phyloP scores from a whole-genome alignment of 2,888 invertebrate species.

The Nymphalis c-album region DNA sequence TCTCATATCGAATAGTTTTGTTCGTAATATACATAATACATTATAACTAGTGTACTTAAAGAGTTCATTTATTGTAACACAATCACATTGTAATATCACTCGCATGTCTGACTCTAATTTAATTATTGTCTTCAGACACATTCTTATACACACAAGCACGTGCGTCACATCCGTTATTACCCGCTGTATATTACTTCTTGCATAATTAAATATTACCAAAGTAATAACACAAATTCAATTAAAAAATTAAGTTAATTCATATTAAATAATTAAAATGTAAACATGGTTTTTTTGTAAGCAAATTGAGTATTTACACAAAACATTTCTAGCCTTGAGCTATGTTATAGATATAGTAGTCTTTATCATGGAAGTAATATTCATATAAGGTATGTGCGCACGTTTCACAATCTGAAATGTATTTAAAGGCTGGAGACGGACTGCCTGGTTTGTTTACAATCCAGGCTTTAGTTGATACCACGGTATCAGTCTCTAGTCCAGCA shows the following conservation, averaged over 20 bases:
- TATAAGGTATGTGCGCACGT: constrained; percentile 44
- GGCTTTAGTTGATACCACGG: constrained; percentile 35
- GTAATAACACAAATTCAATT: background rate
- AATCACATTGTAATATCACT: constrained; percentile 81
- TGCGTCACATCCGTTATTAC: constrained; percentile 54
- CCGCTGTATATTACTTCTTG: constrained; percentile 51
- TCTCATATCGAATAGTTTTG: constrained; percentile 40
- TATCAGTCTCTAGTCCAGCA: constrained; percentile 48
- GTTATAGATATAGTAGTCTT: constrained; percentile 22
- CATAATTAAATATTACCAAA: constrained; percentile 29
- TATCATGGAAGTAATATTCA: constrained; percentile 47
- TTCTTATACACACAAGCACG: constrained; percentile 59
- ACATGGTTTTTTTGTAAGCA: background rate
- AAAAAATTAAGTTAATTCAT: background rate
- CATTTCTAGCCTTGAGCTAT: constrained; percentile 7
- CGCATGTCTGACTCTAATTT: constrained; percentile 67
- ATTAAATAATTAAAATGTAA: constrained; percentile 5
- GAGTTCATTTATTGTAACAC: constrained; percentile 72
- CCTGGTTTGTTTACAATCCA: constrained; percentile 28
- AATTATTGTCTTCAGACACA: constrained; percentile 66
- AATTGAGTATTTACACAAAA: constrained; percentile 13
- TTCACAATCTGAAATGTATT: constrained; percentile 52
- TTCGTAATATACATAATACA: constrained; percentile 56
- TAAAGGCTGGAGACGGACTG: constrained; percentile 39
- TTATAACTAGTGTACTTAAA: constrained; percentile 68